Evolutionary conservation across 2,888 invertebrate genomes (phyloP).

Genomic region (Halocaridina rubra): DNA sequence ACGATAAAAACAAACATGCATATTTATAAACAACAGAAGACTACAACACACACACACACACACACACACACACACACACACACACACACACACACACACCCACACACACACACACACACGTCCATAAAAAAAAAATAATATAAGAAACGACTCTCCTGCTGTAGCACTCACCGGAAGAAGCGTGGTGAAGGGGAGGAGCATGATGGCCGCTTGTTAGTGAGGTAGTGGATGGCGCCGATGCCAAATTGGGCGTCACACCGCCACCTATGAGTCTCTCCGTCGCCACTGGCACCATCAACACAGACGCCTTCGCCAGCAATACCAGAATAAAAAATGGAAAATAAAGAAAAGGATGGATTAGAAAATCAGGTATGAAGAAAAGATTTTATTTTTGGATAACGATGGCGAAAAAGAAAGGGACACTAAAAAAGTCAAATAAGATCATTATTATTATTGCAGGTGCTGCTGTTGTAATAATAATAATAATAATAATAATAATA

Average conservation of each 20-base stretch:
- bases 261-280: conserved; percentile 66
- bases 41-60: too few relatives aligned
- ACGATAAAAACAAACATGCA: too few relatives aligned
- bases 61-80: too few relatives aligned
- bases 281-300: conserved; percentile 67
- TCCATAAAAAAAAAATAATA: too few relatives aligned
- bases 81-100: too few relatives aligned
- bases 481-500: not conserved
- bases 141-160: too few relatives aligned
- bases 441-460: not conserved
- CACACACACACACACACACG: too few relatives aligned
- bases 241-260: conserved; percentile 54
- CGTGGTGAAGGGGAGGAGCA: not conserved
- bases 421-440: not conserved
- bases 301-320: conserved; percentile 54
- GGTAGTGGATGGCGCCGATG: not conserved
- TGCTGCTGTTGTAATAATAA: not conserved
- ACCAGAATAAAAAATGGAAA: too few relatives aligned
- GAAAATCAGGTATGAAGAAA: too few relatives aligned
- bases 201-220: not conserved
- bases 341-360: too few relatives aligned
- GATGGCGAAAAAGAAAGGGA: not conserved
- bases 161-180: not conserved
- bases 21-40: too few relatives aligned
- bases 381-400: not conserved